A percentile compares a stretch with the other conserved stretches of the same genome.
Conservation (phyloP, 2,113 vertebrate species). For the Cynocephalus volans region DNA sequence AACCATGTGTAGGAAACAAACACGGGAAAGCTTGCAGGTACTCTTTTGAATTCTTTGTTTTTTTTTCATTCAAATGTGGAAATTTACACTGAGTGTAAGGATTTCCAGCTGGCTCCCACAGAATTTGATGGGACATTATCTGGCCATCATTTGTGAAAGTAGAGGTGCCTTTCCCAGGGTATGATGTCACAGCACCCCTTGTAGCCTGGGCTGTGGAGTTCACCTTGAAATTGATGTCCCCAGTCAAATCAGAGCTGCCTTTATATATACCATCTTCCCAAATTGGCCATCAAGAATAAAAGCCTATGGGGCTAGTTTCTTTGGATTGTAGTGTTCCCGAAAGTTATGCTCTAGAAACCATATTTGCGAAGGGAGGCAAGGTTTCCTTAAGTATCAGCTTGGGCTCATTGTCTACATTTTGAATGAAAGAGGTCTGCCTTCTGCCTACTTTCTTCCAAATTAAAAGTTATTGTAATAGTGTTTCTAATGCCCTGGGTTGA, state of each 20-base stretch:
- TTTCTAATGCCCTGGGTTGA: background rate
- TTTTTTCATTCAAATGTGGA: background rate
- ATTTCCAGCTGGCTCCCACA: background rate
- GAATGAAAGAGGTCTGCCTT: background rate
- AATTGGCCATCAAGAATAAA: too few relatives aligned
- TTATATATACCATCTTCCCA: too few relatives aligned
- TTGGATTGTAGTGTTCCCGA: too few relatives aligned
- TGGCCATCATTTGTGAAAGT: background rate
- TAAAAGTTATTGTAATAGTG: rapidly evolving
- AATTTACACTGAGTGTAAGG: background rate
- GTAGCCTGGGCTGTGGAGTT: rapidly evolving
- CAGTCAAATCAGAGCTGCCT: too few relatives aligned
- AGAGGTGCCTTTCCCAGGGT: rapidly evolving
- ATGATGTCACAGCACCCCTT: rapidly evolving
- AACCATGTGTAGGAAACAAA: background rate
- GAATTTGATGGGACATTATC: too few relatives aligned
- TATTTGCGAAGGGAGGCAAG: background rate
- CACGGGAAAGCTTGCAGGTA: background rate
- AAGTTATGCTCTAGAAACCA: background rate
- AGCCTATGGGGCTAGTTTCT: rapidly evolving
- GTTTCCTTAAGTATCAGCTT: background rate
- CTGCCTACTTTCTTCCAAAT: background rate
- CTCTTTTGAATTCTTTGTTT: background rate
- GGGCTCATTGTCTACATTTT: rapidly evolving
- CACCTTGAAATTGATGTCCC: background rate